phyloP scores from a whole-genome alignment of 2,888 invertebrate species.

The Creontiades dilutus region DNA sequence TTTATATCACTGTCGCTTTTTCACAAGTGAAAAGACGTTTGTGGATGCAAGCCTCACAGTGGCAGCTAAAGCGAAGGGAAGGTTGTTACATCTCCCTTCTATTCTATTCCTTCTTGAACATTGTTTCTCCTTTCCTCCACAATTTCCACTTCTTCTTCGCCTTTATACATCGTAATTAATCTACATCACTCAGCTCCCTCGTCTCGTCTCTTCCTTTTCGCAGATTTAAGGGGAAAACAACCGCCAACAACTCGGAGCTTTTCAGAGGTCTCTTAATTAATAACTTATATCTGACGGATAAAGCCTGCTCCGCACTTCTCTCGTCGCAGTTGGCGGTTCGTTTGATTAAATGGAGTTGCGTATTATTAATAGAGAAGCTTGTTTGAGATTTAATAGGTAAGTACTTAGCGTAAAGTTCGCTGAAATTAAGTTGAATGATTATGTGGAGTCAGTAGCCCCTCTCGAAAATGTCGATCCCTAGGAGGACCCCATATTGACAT shows the following conservation, averaged over 20 bases:
- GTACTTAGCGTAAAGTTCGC: background rate
- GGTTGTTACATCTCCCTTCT: background rate
- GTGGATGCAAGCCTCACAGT: constrained; percentile 2
- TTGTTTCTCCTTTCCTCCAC: constrained; percentile 21
- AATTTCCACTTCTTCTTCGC: constrained; percentile 38
- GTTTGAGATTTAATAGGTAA: background rate
- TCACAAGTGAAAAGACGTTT: background rate
- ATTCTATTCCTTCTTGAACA: constrained; percentile 13
- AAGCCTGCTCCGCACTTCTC: background rate
- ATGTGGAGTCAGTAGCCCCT: too few relatives aligned
- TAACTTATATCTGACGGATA: constrained; percentile 18
- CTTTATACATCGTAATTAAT: constrained; percentile 46
- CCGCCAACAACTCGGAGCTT: constrained; percentile 40
- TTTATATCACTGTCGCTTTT: background rate
- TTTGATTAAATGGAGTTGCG: background rate
- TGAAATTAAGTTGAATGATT: too few relatives aligned
- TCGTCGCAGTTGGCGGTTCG: background rate
- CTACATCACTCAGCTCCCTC: constrained; percentile 33
- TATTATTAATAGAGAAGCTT: constrained; percentile 5
- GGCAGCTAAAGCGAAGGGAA: background rate
- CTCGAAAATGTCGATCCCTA: too few relatives aligned
- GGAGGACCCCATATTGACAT: too few relatives aligned
- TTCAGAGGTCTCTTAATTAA: constrained; percentile 31
- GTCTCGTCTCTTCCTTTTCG: constrained; percentile 14
- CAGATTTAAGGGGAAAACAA: background rate